Evolutionary conservation across 2,888 invertebrate genomes (phyloP), one percentile per base, ranked within the genome.

Genomic region (Chymomyza fuscimana): DNA sequence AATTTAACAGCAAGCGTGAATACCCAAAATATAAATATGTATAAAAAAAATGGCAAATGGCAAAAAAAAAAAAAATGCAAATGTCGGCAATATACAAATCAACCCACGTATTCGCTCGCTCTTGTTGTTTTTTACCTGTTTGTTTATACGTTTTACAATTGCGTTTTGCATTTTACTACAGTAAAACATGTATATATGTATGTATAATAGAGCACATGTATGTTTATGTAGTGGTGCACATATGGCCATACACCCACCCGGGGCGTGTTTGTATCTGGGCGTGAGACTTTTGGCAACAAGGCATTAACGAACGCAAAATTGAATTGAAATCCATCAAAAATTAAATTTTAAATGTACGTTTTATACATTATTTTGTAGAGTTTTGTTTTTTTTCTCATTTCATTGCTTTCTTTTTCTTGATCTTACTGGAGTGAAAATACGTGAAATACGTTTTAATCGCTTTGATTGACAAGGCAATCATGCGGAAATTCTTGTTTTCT

Each of bases 381-480:
- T 52, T 54, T 64, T 46, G 40, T 12, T 46, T 46, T 46, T 40
- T 10, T 46, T 51, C 16, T 22, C 15, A 63, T 25, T 64, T 5
- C 10, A 29, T 63, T 63, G 22, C 22, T 63, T 63, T 15, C 16
- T n/a, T 25, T 50, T 51, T 19, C n/a, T 63, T 7, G 40, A 19
- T n/a, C 59, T 22, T 19, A 54, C 54, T 54, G 54, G 54, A 54
- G 54, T n/a, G 19, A n/a, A 19, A 22, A 52, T 52, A n/a, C 29
- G 10, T 32, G 32, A 32, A 32, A 32, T 32, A 16, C 51, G 62
- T 15, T 63, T 60, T 63, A 63, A 63, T 22, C 63, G 22, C 9
- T 63, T 50, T 46, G 63, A 63, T 63, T 63, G 63, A 63, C 63
- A 63, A 29, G 50, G 46, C 29, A 52, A 63, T 50, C 51, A 50